These are phyloP conservation scores for Danio rerio DNA, from an alignment of 2,113 vertebrate species.

Conservation along the genomic window DNA sequence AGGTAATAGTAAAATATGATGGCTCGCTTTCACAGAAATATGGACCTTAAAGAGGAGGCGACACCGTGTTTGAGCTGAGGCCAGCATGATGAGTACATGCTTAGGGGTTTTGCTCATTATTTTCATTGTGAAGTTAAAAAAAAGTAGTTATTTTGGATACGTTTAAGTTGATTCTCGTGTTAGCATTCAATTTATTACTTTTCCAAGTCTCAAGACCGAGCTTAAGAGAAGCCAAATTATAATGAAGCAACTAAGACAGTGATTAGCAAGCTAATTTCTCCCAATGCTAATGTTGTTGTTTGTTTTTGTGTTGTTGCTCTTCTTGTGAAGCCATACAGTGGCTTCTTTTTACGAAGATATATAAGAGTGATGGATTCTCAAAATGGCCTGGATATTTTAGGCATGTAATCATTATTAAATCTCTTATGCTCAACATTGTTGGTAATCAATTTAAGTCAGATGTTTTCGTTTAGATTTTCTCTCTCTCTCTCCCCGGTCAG, in stretches of 20 bases:
- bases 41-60: constrained; percentile 72
- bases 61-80: constrained; percentile 53
- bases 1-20: constrained; percentile 86
- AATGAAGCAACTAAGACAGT: constrained; percentile 51
- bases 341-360: constrained; percentile 59
- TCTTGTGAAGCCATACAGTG: constrained; percentile 43
- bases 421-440: constrained; percentile 70
- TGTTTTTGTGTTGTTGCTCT: constrained; percentile 32
- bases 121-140: background rate
- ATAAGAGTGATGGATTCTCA: constrained; percentile 64
- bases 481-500: constrained; percentile 49
- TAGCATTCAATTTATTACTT: background rate
- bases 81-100: constrained; percentile 11
- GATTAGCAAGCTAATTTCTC: constrained; percentile 49
- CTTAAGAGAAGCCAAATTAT: constrained; percentile 43
- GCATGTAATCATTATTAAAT: constrained; percentile 67
- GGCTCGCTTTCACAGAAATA: constrained; percentile 75
- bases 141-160: background rate
- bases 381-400: constrained; percentile 69
- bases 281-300: constrained; percentile 45
- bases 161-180: constrained; percentile 1
- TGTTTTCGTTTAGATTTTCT: constrained; percentile 76
- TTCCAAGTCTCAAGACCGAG: constrained; percentile 18
- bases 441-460: constrained; percentile 80
- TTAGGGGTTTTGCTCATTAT: background rate